phyloP scores from a whole-genome alignment of 2,113 vertebrate species.

The Ophthalmolycus amberensis region DNA sequence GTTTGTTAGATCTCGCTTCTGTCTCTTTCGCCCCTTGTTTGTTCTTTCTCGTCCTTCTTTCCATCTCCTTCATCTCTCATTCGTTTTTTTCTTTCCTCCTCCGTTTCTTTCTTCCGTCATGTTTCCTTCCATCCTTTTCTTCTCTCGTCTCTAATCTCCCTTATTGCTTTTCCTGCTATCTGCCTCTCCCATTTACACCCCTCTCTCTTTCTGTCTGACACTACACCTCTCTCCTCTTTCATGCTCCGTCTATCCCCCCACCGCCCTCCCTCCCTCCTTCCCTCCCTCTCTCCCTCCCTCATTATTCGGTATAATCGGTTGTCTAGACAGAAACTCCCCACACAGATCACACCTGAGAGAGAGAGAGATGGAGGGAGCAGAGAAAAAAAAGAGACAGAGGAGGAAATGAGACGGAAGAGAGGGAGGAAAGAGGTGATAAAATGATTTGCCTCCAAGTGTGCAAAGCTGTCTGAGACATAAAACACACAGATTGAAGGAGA shows the following conservation, averaged over 20 bases:
- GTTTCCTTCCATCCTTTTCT: slow-evolving; percentile 9
- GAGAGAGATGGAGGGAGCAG: slow-evolving; percentile 33
- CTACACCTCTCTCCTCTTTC: slow-evolving; percentile 36
- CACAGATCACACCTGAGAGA: slow-evolving; percentile 72
- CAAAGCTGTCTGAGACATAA: slow-evolving; percentile 42
- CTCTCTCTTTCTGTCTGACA: slow-evolving; percentile 22
- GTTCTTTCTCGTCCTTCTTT: background rate
- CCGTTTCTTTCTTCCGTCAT: background rate
- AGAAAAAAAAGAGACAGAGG: slow-evolving; percentile 13
- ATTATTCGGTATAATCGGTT: slow-evolving; percentile 79
- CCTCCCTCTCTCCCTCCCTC: slow-evolving; percentile 38
- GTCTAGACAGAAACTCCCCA: slow-evolving; percentile 79
- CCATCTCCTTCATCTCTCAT: too few relatives aligned
- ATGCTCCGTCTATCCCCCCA: slow-evolving; percentile 38
- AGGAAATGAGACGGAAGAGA: slow-evolving; percentile 54
- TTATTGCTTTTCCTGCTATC: slow-evolving; percentile 17
- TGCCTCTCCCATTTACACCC: slow-evolving; percentile 24
- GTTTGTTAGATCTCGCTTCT: background rate
- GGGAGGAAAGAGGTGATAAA: slow-evolving; percentile 46
- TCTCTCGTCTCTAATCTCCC: slow-evolving; percentile 13
- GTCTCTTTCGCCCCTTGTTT: background rate
- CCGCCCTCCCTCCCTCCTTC: slow-evolving; percentile 11
- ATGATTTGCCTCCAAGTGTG: slow-evolving; percentile 44
- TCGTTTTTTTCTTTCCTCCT: background rate
- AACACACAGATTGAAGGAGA: slow-evolving; percentile 29